Base-by-base conservation (phyloP, 2,113 vertebrate species). In the Thamnophis sirtalis region DNA sequence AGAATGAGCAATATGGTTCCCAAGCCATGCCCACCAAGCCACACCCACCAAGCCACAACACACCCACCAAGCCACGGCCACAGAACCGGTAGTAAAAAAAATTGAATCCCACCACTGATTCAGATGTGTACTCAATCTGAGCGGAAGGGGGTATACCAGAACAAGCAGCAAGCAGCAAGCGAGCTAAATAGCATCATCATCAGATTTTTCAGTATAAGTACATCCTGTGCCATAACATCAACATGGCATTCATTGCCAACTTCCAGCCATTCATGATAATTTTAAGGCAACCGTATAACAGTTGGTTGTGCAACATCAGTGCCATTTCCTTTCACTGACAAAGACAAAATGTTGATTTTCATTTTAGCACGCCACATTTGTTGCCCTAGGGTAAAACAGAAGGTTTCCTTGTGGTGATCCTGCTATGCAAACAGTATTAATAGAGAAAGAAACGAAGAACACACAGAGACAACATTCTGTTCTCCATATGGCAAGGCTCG, bases 381-480 rank as follows among this genome's bases (percentile, higher is more conserved):
- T 89, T 94, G 92, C 95, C 91, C 56, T 3, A 53, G 92, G 91
- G 53, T 56, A n/a, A 17, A 90, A 80, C 88, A 89, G 91, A 88
- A 93, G 58, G 49, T 80, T 93, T 90, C 88, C 88, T 91, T 1
- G 3, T 2, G 60, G 58, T 85, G n/a, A 55, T 51, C 5, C 91
- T 55, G 49, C 90, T 86, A 80, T 4, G 68, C 56, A 24, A 90
- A 93, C 48, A 86, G 93, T 88, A 87, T 0, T 55, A 94, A 93
- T 88, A 94, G 89, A 91, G 60, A 88, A 63, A 15, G 93, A 51
- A 51, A 93, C 51, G 91, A 33, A 91, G 92, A 93, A 92, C 60
- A 3, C 2, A 1, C 5, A 19, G 85, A 94, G 93, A 80, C 4
- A 1, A 88, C 24, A 91, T 94, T 93, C n/a, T 26, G 91, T 55